Conservation (phyloP, 2,797 vertebrate species). For the Cirrhinus molitorella region DNA sequence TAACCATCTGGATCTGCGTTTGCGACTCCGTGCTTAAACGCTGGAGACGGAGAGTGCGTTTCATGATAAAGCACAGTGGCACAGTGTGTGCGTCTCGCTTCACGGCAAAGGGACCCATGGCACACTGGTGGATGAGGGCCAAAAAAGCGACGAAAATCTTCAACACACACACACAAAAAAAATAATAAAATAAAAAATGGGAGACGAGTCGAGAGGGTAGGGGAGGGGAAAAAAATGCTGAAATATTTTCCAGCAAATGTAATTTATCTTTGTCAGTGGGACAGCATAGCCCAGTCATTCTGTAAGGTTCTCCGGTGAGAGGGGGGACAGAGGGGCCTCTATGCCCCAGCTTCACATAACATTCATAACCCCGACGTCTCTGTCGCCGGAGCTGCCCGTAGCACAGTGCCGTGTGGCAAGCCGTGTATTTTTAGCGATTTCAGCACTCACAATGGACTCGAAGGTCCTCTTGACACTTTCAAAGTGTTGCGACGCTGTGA, state of each 20-base stretch:
- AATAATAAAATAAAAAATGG: constrained; percentile 53
- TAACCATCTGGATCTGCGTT: constrained; percentile 18
- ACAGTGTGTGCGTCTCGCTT: constrained; percentile 56
- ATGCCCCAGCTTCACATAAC: constrained; percentile 76
- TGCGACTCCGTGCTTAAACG: constrained; percentile 58
- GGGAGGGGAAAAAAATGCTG: constrained; percentile 42
- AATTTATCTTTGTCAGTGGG: constrained; percentile 84
- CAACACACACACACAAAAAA: constrained; percentile 36
- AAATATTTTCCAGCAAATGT: constrained; percentile 79
- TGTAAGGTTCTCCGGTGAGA: constrained; percentile 77
- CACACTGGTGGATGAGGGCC: constrained; percentile 70
- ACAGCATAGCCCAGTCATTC: constrained; percentile 82
- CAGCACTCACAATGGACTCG: constrained; percentile 67
- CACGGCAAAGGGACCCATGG: constrained; percentile 53
- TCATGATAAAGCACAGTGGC: constrained; percentile 65
- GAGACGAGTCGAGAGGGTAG: constrained; percentile 45
- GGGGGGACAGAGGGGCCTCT: constrained; percentile 70
- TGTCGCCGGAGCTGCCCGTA: constrained; percentile 46
- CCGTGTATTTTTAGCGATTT: constrained; percentile 75
- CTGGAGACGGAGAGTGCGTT: constrained; percentile 50
- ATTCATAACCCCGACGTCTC: constrained; percentile 71
- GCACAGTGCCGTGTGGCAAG: constrained; percentile 52
- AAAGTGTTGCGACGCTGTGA: constrained; percentile 19
- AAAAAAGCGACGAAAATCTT: constrained; percentile 61
- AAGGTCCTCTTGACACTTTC: constrained; percentile 58